phyloP scores from a whole-genome alignment of 2,888 invertebrate genomes.

The Pterostichus madidus region DNA sequence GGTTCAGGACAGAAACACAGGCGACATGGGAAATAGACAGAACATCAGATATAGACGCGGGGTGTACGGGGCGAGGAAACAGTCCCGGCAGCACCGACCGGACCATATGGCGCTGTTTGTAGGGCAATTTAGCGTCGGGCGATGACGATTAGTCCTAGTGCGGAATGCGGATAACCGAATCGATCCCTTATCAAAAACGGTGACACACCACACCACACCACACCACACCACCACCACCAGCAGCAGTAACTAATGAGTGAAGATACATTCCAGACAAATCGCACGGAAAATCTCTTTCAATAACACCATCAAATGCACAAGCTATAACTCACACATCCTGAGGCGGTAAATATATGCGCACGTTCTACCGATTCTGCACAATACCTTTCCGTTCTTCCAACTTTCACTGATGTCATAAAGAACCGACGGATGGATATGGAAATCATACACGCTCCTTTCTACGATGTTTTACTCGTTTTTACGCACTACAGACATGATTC shows the following conservation, averaged over 20 bases:
- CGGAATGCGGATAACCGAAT: conserved; percentile 44
- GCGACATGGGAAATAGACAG: too few species aligned
- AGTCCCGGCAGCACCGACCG: background rate
- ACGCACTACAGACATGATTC: too few species aligned
- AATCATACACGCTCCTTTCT: too few species aligned
- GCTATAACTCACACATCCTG: background rate
- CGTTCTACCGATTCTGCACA: too few species aligned
- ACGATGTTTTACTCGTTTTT: too few species aligned
- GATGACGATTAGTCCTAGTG: conserved; percentile 6
- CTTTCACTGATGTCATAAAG: too few species aligned
- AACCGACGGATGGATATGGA: too few species aligned
- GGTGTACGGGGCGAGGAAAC: too few species aligned
- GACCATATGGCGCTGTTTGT: conserved; percentile 38
- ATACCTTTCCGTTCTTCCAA: too few species aligned
- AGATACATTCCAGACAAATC: conserved; percentile 3
- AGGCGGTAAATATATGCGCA: background rate
- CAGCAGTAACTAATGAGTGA: background rate
- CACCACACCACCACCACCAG: background rate
- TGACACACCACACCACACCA: conserved; percentile 5
- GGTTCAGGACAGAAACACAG: background rate
- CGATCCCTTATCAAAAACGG: conserved; percentile 35
- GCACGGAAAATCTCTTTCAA: conserved; percentile 1
- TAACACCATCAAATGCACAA: conserved; percentile 22
- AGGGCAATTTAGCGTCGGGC: conserved; percentile 21
- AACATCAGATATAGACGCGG: too few species aligned